Conservation (phyloP, 2,113 vertebrate genomes). For the Sceloporus undulatus region DNA sequence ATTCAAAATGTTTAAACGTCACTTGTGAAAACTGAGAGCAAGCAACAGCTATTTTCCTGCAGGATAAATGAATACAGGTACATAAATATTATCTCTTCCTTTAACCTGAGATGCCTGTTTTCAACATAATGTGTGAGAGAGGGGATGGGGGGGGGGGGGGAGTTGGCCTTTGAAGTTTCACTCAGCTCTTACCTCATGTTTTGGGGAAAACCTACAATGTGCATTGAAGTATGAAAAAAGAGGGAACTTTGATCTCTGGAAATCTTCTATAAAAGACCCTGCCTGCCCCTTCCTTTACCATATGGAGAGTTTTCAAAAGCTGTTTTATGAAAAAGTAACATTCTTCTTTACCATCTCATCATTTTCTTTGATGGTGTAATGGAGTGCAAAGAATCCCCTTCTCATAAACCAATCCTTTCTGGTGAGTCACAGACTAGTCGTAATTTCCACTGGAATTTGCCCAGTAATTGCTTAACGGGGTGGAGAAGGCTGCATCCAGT, state of each 20-base stretch:
- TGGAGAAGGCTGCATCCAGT: not conserved
- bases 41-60: not conserved
- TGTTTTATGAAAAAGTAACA: slow-evolving; percentile 19
- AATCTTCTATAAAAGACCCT: not conserved
- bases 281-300: not conserved
- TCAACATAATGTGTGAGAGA: not conserved
- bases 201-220: slow-evolving; percentile 10
- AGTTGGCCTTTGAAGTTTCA: slow-evolving; percentile 3
- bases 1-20: not conserved
- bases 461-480: not conserved
- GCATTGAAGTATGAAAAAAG: slow-evolving; percentile 10
- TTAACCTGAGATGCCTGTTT: not conserved
- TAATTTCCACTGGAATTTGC: not conserved
- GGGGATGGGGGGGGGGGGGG: no score
- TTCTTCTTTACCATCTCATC: slow-evolving; percentile 8
- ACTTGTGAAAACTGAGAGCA: not conserved
- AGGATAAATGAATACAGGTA: not conserved
- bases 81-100: not conserved
- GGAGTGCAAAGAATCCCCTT: not conserved
- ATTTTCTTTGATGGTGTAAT: slow-evolving; percentile 13
- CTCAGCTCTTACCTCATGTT: not conserved
- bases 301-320: slow-evolving; percentile 7
- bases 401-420: not conserved
- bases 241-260: slow-evolving; percentile 25
- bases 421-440: not conserved